Conservation (phyloP, 2,797 vertebrate species). For the Geotrypetes seraphini region DNA sequence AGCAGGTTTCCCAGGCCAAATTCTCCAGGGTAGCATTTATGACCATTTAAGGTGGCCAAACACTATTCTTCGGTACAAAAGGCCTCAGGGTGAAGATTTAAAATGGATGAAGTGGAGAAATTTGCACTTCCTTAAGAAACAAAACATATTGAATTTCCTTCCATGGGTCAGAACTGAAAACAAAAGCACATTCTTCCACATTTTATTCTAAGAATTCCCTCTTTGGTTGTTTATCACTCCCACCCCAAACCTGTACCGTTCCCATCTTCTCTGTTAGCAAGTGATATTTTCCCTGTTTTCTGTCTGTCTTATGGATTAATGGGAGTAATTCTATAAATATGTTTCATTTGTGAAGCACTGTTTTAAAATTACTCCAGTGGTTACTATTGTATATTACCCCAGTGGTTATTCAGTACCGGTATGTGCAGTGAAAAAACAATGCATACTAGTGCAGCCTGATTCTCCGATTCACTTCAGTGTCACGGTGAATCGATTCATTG, state of each 20-base stretch:
- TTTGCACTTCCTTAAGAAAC: conserved; percentile 90
- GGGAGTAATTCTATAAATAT: too few species aligned
- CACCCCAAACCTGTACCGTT: too few species aligned
- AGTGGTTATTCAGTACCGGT: too few species aligned
- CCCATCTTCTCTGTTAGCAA: conserved; percentile 31
- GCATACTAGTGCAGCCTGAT: too few species aligned
- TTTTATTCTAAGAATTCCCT: conserved; percentile 67
- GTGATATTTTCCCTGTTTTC: conserved; percentile 40
- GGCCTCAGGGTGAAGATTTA: conserved; percentile 72
- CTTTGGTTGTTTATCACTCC: too few species aligned
- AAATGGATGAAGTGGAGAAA: conserved; percentile 87
- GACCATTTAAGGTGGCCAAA: conserved; percentile 72
- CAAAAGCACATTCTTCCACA: conserved; percentile 69
- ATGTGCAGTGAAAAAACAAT: too few species aligned
- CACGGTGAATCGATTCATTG: too few species aligned
- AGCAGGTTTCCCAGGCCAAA: conserved; percentile 60
- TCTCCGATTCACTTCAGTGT: too few species aligned
- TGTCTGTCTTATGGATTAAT: conserved; percentile 37
- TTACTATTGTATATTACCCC: too few species aligned
- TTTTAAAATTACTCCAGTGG: too few species aligned
- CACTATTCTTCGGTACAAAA: conserved; percentile 71
- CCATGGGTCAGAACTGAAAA: conserved; percentile 70
- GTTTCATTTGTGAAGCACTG: too few species aligned
- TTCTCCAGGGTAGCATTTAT: conserved; percentile 71
- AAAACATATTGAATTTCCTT: conserved; percentile 90